Conservation (phyloP, 2,797 vertebrate species). For the Miichthys miiuy region DNA sequence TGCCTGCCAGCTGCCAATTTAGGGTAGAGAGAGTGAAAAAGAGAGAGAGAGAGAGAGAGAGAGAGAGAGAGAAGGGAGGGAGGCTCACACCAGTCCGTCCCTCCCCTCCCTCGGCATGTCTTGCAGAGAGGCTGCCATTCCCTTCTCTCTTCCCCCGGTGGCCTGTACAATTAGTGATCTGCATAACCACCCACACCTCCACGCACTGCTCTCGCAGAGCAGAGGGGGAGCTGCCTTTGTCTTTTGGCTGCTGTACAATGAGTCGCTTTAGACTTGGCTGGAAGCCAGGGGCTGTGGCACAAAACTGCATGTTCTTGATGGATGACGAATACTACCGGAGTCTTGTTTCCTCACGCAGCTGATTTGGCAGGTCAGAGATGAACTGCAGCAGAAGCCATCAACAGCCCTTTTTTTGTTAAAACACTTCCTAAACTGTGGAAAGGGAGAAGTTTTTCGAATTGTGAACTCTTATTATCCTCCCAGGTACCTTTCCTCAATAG, state of each 20-base stretch:
- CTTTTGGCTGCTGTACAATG: slow-evolving; percentile 81
- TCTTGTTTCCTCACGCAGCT: slow-evolving; percentile 65
- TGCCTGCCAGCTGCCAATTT: slow-evolving; percentile 95
- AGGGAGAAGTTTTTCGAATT: slow-evolving; percentile 58
- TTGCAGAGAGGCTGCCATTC: slow-evolving; percentile 80
- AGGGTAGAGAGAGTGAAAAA: slow-evolving; percentile 79
- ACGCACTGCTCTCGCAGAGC: slow-evolving; percentile 60
- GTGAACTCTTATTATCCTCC: slow-evolving; percentile 63
- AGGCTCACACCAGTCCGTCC: slow-evolving; percentile 80
- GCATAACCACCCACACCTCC: slow-evolving; percentile 84
- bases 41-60: slow-evolving; percentile 62
- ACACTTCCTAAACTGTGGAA: slow-evolving; percentile 49
- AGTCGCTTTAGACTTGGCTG: slow-evolving; percentile 74
- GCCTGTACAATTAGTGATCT: slow-evolving; percentile 84
- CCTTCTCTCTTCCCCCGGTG: slow-evolving; percentile 75
- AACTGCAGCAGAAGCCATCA: slow-evolving; percentile 43
- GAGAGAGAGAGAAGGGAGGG: slow-evolving; percentile 45
- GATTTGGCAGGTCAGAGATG: slow-evolving; percentile 71
- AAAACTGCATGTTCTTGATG: slow-evolving; percentile 70
- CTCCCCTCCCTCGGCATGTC: slow-evolving; percentile 79
- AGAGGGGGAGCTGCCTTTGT: slow-evolving; percentile 78
- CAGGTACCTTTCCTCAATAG: slow-evolving; percentile 60
- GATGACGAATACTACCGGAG: slow-evolving; percentile 68
- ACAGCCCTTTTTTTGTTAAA: slow-evolving; percentile 32
- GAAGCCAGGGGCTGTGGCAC: slow-evolving; percentile 69